phyloP scores from a whole-genome alignment of 2,113 vertebrate genomes.

The Baryphthengus martii region DNA sequence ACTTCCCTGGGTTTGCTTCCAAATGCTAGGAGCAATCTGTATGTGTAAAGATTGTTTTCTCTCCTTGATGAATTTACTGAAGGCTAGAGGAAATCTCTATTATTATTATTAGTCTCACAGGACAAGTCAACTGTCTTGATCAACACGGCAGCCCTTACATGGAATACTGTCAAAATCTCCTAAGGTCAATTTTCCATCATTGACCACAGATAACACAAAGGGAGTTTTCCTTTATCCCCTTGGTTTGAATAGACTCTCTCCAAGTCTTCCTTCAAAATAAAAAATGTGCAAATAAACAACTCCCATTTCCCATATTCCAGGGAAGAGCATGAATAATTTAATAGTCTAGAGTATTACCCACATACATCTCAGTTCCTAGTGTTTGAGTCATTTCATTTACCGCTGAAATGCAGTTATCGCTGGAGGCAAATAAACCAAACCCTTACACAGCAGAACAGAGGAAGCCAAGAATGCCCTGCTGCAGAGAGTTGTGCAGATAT shows the following conservation, averaged over 20 bases:
- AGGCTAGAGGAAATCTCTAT: neutral
- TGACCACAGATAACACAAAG: slow-evolving; percentile 10
- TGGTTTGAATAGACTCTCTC: neutral
- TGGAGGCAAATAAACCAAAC: slow-evolving; percentile 22
- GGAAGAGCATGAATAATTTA: slow-evolving; percentile 11
- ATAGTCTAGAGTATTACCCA: neutral
- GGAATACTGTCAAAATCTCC: neutral
- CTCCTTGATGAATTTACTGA: neutral
- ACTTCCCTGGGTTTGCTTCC: neutral
- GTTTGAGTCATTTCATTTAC: neutral
- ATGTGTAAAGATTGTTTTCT: neutral
- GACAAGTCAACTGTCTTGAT: neutral
- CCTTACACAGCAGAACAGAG: neutral
- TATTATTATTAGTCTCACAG: neutral
- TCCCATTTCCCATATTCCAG: slow-evolving; percentile 4
- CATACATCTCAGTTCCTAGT: neutral
- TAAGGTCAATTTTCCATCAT: neutral
- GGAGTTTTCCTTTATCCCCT: neutral
- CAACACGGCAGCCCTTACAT: neutral
- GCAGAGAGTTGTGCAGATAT: neutral
- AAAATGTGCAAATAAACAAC: neutral
- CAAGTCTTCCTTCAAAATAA: slow-evolving; percentile 13
- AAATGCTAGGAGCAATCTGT: neutral
- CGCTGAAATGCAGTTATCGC: neutral
- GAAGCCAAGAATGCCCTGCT: neutral